Evolutionary conservation across 2,113 vertebrate species (phyloP).

Genomic region (Meriones unguiculatus): DNA sequence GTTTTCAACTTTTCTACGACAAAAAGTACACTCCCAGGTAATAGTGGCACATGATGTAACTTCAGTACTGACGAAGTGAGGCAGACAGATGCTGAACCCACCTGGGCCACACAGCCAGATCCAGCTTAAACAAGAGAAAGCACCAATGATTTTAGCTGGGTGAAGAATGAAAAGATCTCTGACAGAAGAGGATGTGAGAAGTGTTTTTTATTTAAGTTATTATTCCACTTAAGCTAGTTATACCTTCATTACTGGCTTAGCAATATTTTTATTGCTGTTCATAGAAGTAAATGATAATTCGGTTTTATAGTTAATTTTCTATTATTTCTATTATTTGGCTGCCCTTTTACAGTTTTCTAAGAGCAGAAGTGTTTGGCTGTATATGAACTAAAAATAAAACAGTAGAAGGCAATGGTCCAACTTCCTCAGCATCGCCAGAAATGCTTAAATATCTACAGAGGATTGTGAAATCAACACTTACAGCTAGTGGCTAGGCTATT

Average conservation of each 20-base stretch:
- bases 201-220: background rate
- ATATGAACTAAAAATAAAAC: constrained; percentile 64
- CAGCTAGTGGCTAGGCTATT: background rate
- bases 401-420: background rate
- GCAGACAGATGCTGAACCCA: background rate
- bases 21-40: background rate
- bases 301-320: constrained; percentile 51
- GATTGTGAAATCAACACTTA: background rate
- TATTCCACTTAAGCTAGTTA: constrained; percentile 35
- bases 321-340: constrained; percentile 36
- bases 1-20: constrained; percentile 42
- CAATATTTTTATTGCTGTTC: constrained; percentile 48
- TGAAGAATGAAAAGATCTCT: constrained; percentile 10
- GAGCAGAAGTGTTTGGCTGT: background rate
- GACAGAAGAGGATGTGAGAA: constrained; percentile 13
- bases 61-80: background rate
- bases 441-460: background rate
- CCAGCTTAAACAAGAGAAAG: background rate
- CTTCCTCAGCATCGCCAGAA: constrained; percentile 12
- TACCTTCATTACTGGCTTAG: constrained; percentile 17
- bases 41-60: background rate
- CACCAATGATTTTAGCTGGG: background rate
- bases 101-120: background rate
- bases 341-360: background rate
- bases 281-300: constrained; percentile 32